Percentiles rank a stretch among this genome's conserved stretches.
phyloP scores from a whole-genome alignment of 2,113 vertebrate species.

The Colistium nudipinnis region DNA sequence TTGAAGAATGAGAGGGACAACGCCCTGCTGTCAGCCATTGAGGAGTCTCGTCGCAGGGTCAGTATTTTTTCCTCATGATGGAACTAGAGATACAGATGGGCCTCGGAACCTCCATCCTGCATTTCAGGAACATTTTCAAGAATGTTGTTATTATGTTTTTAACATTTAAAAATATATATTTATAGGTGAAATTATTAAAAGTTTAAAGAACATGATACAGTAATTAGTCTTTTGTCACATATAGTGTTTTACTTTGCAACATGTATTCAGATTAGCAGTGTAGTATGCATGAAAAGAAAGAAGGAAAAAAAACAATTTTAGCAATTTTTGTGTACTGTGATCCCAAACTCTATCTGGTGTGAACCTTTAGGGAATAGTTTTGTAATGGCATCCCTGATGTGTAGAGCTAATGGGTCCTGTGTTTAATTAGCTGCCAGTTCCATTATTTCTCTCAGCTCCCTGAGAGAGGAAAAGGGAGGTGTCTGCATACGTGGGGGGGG shows the following conservation, averaged over 20 bases:
- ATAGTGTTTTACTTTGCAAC: background rate
- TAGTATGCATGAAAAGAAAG: background rate
- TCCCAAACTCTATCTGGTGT: slow-evolving; percentile 63
- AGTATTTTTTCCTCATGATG: slow-evolving; percentile 67
- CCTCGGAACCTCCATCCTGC: slow-evolving; percentile 1
- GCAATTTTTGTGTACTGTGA: slow-evolving; percentile 52
- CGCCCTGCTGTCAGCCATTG: slow-evolving; percentile 94
- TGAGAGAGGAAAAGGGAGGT: slow-evolving; percentile 59
- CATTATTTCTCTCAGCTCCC: slow-evolving; percentile 75
- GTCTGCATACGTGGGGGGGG: slow-evolving; percentile 33
- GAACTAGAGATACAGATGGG: background rate
- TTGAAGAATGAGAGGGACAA: slow-evolving; percentile 98
- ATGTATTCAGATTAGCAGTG: slow-evolving; percentile 8
- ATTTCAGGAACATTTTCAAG: too few relatives aligned
- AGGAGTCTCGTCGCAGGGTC: slow-evolving; percentile 96
- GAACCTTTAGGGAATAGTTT: slow-evolving; percentile 63
- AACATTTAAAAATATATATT: too few relatives aligned
- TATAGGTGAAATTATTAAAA: background rate
- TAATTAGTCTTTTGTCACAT: background rate
- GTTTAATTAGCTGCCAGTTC: slow-evolving; percentile 81
- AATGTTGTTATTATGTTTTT: too few relatives aligned
- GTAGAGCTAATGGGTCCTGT: slow-evolving; percentile 68
- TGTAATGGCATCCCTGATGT: slow-evolving; percentile 76
- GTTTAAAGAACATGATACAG: background rate
- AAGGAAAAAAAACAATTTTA: slow-evolving; percentile 21